Base-by-base conservation (phyloP, 2,113 vertebrate species). In the Xiphophorus hellerii region DNA sequence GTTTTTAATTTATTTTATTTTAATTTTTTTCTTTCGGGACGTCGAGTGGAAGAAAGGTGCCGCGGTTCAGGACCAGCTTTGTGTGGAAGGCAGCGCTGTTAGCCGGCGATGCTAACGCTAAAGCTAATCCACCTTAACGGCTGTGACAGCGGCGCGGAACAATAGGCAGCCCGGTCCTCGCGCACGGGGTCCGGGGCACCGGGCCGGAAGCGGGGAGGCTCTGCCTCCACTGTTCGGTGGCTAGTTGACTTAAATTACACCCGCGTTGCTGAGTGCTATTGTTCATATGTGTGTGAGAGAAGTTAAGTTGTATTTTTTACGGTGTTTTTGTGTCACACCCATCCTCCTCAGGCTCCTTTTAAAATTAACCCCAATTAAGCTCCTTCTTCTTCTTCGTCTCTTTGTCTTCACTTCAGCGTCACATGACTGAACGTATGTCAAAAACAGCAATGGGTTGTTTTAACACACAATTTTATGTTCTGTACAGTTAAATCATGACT, bases 121-220 rank as follows among this genome's bases (percentile, higher is more conserved):
- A 86, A 71, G 90, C 91, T 93, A 92, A 90, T 78, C 78, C 66
- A 66, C 73, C 81, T 91, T 74, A 30, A 62, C 82, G 78, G 77
- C 79, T 15, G 81, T 91, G 91, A 92, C 90, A 90, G 90, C 91
- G 74, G 84, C 83, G 72, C 84, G 70, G 87, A 92, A 93, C 92
- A 93, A 93, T 76, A 77, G 92, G 75, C 71, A 37, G 89, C 70
- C 67, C 31, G 62, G 66, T 42, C 77, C 17, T 76, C 69, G 48
- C 68, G 74, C 72, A 58, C 71, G 62, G 67, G 25, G 29, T 54
- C 61, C n/a, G 54, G 8, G 30, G 6, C 31, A 35, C 33, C 33
- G 11, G 63, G 28, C 28, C 13, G 48, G 20, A 65, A 51, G 61
- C 25, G 17, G 51, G 33, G 81, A 33, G 11, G 11, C 27, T 22